Base-by-base conservation (phyloP, 2,888 invertebrate genomes). In the Oxyteleia sp. region DNA sequence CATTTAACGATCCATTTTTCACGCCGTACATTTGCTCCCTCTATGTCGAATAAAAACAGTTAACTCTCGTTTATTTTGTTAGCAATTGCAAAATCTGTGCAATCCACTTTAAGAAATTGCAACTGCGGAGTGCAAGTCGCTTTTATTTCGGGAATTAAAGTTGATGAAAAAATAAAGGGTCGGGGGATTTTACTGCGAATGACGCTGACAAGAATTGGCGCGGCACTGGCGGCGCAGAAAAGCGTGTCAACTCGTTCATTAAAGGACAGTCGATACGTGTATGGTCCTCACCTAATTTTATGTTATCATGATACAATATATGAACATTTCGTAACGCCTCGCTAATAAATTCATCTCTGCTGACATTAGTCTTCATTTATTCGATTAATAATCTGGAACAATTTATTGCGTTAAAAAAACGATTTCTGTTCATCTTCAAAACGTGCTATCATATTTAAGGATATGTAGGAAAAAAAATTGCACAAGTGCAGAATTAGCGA, bases 221-320 rank as follows among this genome's bases (percentile, higher is more conserved):
- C 11, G 38, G 38, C n/a, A 1, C 4, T n/a, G 18, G 1, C 10
- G n/a, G 26, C 13, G 43, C 41, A 32, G 29, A 43, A 72, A n/a
- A n/a, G 59, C 53, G 16, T 43, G 13, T 57, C 47, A 57, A 16
- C 47, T 38, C 3, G 16, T 55, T 45, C 45, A 59, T 74, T 18
- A 47, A 32, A 38, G n/a, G 63, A 43, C 49, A 41, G 4, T 51
- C 4, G 7, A 61, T 53, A 61, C 41, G 51, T 15, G 20, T 15
- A 63, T 51, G 45, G 8, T 63, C 20, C 63, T 63, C 32, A 64
- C 55, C 63, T 74, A 74, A 63, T 45, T 23, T 64, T 16, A 74
- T 35, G 45, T 74, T 74, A 74, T 64, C 20, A 26, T 74, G 63
- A 74, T 64, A 75, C 20, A 75, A 75, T 45, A 55, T 75, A 57